These are phyloP conservation scores for Dynastes hyllus DNA, from an alignment of 2,888 invertebrate genomes.

Conservation along the genomic window DNA sequence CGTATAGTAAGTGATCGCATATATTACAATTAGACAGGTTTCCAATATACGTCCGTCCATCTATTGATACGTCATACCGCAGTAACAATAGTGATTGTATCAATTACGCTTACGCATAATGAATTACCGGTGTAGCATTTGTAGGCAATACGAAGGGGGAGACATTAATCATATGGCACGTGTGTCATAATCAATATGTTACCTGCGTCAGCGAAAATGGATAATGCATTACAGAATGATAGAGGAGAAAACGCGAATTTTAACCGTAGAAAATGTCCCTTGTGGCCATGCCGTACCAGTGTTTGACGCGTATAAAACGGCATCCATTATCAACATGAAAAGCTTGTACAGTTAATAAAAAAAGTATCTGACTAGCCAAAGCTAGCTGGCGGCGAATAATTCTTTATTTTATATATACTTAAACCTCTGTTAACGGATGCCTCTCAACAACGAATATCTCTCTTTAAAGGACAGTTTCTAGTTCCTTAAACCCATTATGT, in stretches of 20 bases:
- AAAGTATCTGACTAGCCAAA: not conserved
- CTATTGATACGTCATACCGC: not conserved
- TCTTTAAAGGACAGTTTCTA: no score
- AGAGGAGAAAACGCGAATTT: slow-evolving; percentile 7
- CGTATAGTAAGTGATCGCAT: not conserved
- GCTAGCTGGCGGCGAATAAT: no score
- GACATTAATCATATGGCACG: slow-evolving; percentile 37
- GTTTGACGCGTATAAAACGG: not conserved
- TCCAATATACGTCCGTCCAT: slow-evolving; percentile 11
- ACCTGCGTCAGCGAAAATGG: slow-evolving; percentile 18
- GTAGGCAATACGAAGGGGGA: slow-evolving; percentile 9
- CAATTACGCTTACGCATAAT: slow-evolving; percentile 37
- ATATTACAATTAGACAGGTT: slow-evolving; percentile 6
- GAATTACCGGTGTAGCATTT: slow-evolving; percentile 29
- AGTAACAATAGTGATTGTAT: slow-evolving; percentile 29
- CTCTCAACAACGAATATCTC: no score
- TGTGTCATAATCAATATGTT: slow-evolving; percentile 38
- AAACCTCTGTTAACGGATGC: no score
- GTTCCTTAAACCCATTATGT: no score
- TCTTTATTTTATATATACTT: no score
- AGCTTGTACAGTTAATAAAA: not conserved
- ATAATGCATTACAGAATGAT: slow-evolving; percentile 20
- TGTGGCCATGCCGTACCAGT: not conserved
- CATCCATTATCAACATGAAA: not conserved
- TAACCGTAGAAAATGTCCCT: slow-evolving; percentile 9